phyloP scores from a whole-genome alignment of 2,797 vertebrate genomes.

The Limnodromus scolopaceus region DNA sequence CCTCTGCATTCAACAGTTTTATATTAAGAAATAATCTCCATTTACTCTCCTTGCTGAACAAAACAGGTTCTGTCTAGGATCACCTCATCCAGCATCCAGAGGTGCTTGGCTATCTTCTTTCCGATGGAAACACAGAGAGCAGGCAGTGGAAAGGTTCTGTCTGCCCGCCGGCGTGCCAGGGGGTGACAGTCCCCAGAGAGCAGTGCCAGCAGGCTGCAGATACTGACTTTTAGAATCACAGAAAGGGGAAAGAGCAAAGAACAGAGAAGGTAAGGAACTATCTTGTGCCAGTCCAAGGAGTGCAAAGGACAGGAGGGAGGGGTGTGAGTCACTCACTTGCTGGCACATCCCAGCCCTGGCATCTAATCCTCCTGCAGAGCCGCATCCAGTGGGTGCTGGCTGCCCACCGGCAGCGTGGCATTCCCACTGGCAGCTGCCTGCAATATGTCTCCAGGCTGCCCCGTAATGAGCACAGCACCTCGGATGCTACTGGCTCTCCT shows the following conservation, averaged over 20 bases:
- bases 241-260: constrained; percentile 1
- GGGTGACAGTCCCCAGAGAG: not conserved
- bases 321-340: accelerated
- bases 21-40: not conserved
- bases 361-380: not conserved
- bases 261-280: not conserved
- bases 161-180: not conserved
- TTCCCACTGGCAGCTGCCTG: not conserved
- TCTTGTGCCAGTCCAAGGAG: not conserved
- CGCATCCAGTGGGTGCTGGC: not conserved
- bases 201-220: not conserved
- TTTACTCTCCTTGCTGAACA: not conserved
- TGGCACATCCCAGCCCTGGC: not conserved
- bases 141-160: not conserved
- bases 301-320: not conserved
- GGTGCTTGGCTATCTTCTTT: not conserved
- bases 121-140: not conserved
- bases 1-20: not conserved
- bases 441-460: not conserved
- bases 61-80: not conserved
- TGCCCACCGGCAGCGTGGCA: not conserved
- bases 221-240: not conserved
- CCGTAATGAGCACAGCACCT: not conserved
- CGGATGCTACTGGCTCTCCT: accelerated
- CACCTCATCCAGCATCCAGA: not conserved